Conservation (phyloP, 1,140 invertebrate species). For the Scaptomyza hsui region DNA sequence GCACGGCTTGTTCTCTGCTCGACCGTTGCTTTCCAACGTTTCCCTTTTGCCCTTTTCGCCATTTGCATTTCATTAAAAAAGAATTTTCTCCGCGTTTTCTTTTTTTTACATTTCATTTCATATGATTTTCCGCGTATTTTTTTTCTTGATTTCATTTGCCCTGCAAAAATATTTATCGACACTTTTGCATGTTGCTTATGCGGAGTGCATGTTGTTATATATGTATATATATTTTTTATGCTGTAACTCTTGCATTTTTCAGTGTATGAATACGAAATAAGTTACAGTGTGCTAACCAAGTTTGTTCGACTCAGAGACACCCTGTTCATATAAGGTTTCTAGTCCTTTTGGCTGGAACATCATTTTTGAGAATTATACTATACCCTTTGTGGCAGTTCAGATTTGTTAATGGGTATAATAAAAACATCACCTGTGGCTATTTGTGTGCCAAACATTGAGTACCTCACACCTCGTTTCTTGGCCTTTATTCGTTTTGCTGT, state of each 20-base stretch:
- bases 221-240: conserved; percentile 11
- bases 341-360: background rate
- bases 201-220: conserved; percentile 25
- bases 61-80: conserved; percentile 41
- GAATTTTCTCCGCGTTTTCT: background rate
- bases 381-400: too few species aligned
- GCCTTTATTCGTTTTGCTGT: conserved; percentile 18
- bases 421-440: conserved; percentile 71
- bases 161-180: conserved; percentile 63
- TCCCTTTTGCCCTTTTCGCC: conserved; percentile 17
- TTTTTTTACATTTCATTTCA: conserved; percentile 35
- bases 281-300: background rate
- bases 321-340: background rate
- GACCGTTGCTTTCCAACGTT: background rate
- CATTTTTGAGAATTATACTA: background rate
- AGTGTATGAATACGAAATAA: conserved; percentile 2
- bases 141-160: conserved; percentile 59
- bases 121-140: conserved; percentile 31
- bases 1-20: conserved; percentile 8
- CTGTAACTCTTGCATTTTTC: background rate
- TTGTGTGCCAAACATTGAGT: conserved; percentile 53
- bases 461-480: conserved; percentile 14
- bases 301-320: background rate
- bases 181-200: conserved; percentile 49
- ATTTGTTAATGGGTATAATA: background rate